A percentile compares a stretch with the other conserved stretches of the same genome.
Evolutionary conservation across 1,140 invertebrate genomes (phyloP).

Genomic region (Nymphalis io): DNA sequence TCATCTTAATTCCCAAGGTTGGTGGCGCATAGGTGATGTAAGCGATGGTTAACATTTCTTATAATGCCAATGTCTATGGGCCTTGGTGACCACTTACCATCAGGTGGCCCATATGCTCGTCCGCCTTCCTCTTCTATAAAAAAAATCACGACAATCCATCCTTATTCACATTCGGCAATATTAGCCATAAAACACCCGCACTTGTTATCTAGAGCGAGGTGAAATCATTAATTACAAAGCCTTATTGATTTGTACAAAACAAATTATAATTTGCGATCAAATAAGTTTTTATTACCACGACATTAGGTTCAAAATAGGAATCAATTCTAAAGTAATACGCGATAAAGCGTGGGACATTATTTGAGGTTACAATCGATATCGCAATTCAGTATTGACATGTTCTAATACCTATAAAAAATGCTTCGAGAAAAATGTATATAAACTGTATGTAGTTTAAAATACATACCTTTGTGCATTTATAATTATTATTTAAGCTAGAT

Average conservation of each 20-base stretch:
- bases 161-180: neutral
- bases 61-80: no score
- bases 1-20: no score
- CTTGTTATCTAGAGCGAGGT: slow-evolving; percentile 64
- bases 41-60: no score
- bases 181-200: slow-evolving; percentile 29
- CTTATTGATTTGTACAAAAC: slow-evolving; percentile 46
- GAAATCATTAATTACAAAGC: slow-evolving; percentile 63
- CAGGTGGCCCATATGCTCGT: no score
- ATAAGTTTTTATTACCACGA: slow-evolving; percentile 32
- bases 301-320: slow-evolving; percentile 37
- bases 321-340: neutral
- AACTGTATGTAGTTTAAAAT: slow-evolving; percentile 34
- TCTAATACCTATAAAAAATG: slow-evolving; percentile 48
- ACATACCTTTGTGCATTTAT: neutral
- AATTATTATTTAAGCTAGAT: neutral
- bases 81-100: no score
- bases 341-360: slow-evolving; percentile 60
- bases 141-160: no score
- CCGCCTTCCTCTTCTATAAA: no score
- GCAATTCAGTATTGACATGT: slow-evolving; percentile 59
- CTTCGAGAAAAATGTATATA: slow-evolving; percentile 47
- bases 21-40: no score
- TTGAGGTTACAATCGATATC: slow-evolving; percentile 63
- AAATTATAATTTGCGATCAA: slow-evolving; percentile 18